Evolutionary conservation across 2,113 vertebrate genomes (phyloP).

Genomic region (Xiphias gladius): DNA sequence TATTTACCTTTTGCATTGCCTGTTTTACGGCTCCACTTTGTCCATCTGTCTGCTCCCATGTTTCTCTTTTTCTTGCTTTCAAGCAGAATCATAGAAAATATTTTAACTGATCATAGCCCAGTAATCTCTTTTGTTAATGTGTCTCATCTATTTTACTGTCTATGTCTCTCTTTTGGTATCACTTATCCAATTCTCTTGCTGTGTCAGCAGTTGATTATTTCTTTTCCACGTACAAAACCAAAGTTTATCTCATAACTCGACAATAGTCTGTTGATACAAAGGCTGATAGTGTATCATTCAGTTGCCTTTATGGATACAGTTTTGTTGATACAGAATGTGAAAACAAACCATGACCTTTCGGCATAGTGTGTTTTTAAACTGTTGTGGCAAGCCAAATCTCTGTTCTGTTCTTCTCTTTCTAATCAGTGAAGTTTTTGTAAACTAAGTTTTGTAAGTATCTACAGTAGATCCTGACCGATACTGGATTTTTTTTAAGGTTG

Average conservation of each 20-base stretch:
- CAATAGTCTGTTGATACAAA: slow-evolving; percentile 57
- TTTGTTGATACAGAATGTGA: slow-evolving; percentile 38
- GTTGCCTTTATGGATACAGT: slow-evolving; percentile 56
- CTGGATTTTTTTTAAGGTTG: not conserved
- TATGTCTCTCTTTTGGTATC: slow-evolving; percentile 33
- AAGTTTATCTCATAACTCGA: slow-evolving; percentile 51
- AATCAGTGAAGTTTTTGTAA: slow-evolving; percentile 30
- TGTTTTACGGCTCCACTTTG: slow-evolving; percentile 51
- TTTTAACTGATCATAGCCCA: slow-evolving; percentile 66
- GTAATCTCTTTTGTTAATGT: slow-evolving; percentile 58
- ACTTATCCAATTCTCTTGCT: slow-evolving; percentile 39
- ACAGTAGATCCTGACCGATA: not conserved
- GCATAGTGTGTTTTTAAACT: slow-evolving; percentile 19
- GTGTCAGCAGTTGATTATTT: slow-evolving; percentile 58
- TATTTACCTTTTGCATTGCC: slow-evolving; percentile 62
- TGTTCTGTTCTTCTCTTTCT: slow-evolving; percentile 38
- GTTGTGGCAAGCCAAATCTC: slow-evolving; percentile 21
- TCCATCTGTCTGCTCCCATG: slow-evolving; percentile 63
- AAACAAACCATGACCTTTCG: slow-evolving; percentile 58
- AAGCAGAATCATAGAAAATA: slow-evolving; percentile 60
- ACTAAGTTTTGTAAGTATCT: slow-evolving; percentile 3
- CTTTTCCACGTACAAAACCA: slow-evolving; percentile 6
- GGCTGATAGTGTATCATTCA: slow-evolving; percentile 59
- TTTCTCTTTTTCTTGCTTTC: slow-evolving; percentile 56
- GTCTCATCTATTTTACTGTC: slow-evolving; percentile 47